phyloP scores from a whole-genome alignment of 1,140 invertebrate genomes.

The Dendroctonus ponderosae region DNA sequence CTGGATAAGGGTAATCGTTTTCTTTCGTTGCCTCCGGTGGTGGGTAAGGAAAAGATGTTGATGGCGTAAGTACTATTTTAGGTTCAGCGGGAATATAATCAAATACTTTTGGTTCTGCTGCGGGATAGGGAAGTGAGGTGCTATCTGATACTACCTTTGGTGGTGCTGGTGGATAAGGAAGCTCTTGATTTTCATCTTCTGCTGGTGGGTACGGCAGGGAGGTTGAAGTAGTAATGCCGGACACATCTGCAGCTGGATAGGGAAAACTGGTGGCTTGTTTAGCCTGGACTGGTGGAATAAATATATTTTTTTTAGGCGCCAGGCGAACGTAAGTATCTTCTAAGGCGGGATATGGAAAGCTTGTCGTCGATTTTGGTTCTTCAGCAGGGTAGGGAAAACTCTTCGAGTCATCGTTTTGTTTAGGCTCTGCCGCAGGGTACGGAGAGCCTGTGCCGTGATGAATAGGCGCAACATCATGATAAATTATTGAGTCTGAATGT shows the following conservation, averaged over 20 bases:
- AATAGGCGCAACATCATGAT: no score
- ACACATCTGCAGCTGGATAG: constrained; percentile 1
- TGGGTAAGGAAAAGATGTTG: background rate
- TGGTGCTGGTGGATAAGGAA: constrained; percentile 1
- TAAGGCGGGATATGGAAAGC: constrained; percentile 3
- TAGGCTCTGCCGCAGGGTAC: constrained; percentile 8
- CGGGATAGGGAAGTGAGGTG: background rate
- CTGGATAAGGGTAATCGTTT: no score
- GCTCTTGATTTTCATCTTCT: background rate
- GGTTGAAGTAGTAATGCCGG: constrained; percentile 1
- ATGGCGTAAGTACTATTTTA: background rate
- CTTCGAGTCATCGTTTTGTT: background rate
- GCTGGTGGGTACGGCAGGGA: constrained; percentile 6
- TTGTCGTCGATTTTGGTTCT: background rate
- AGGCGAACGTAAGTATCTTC: background rate
- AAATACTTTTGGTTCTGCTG: background rate
- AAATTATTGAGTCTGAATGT: no score
- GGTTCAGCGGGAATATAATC: background rate
- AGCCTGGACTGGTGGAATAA: background rate
- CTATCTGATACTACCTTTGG: background rate
- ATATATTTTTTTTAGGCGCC: background rate
- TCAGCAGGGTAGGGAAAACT: constrained; percentile 10
- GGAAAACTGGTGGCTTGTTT: background rate
- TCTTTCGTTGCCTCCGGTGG: background rate
- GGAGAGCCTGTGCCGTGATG: background rate